Conservation (phyloP, 2,888 invertebrate genomes). For the Gonocerus acuteangulatus region DNA sequence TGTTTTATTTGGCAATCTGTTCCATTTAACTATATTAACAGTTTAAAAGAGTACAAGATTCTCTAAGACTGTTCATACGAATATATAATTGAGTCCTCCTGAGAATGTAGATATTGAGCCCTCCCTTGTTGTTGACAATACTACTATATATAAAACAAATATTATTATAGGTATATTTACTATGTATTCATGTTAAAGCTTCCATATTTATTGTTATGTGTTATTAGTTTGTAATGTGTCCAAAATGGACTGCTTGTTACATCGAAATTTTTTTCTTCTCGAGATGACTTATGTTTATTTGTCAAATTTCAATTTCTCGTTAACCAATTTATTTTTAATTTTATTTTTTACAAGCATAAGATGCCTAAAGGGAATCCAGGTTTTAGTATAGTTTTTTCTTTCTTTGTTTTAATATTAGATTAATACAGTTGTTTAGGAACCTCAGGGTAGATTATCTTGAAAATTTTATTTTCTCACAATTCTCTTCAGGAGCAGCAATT, state of each 20-base stretch:
- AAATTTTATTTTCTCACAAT: no score
- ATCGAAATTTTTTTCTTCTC: conserved; percentile 15
- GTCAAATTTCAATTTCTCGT: no score
- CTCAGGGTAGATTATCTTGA: no score
- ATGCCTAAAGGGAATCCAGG: conserved; percentile 23
- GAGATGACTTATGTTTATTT: not conserved
- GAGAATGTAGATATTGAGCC: conserved; percentile 23
- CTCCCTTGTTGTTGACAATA: conserved; percentile 25
- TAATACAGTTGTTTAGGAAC: not conserved
- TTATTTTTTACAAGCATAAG: no score
- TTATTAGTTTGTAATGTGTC: conserved; percentile 18
- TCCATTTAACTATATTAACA: no score
- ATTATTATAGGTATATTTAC: conserved; percentile 7
- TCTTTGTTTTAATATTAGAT: not conserved
- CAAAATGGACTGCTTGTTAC: conserved; percentile 21
- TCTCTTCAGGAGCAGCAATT: no score
- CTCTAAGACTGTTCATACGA: no score
- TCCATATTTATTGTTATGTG: conserved; percentile 15
- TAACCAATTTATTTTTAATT: no score
- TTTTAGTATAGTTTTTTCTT: conserved; percentile 6
- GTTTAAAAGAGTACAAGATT: no score
- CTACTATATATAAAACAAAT: conserved; percentile 1
- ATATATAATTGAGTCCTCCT: no score
- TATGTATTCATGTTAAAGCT: conserved; percentile 25
- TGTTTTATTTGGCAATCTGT: no score